Base-by-base conservation (phyloP, 2,888 invertebrate genomes). In the Chaetogeoica ovagalla region DNA sequence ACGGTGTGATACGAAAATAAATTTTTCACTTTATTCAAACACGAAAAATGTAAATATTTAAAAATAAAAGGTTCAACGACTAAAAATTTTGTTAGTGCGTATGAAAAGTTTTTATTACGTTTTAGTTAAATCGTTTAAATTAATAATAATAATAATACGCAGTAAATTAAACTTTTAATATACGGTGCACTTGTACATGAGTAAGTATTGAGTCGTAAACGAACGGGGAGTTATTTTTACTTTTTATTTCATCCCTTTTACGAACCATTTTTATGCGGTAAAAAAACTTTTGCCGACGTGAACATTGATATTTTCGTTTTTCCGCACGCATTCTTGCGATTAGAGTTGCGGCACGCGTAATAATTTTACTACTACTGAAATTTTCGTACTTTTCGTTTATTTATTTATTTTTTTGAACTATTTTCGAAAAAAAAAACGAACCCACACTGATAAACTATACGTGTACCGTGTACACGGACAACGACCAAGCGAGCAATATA, bases 91-190 rank as follows among this genome's bases (percentile, higher is more conserved):
- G 43, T 43, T 7, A 5, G 43, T 43, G 43, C 43, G 43, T 69
- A 30, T 23, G 37, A 37, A 69, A 69, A 30, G 19, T 55, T 63
- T 63, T 65, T 65, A 65, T 65, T 37, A n/a, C 63, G 23, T 30
- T 55, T 30, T 23, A 30, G 30, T 30, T 30, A 11, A 55, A 55
- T 30, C 30, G n/a, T 69, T 70, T 57, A 57, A 70, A 70, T 70
- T 70, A 70, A 70, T 70, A 70, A 57, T 37, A n/a, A 30, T 70
- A 57, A 70, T 70, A 70, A 37, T 37, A n/a, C 63, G 43, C 43
- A 3, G 43, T 43, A 43, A 43, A 43, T 52, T 11, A 57, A 2
- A 37, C 19, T 55, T 68, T 52, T 55, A 55, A 52, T 43, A 11
- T 37, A 8, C 13, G 37, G 37, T 30, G 30, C 30, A 43, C 43